Conservation (phyloP, 2,113 vertebrate genomes). For the Bufo bufo region DNA sequence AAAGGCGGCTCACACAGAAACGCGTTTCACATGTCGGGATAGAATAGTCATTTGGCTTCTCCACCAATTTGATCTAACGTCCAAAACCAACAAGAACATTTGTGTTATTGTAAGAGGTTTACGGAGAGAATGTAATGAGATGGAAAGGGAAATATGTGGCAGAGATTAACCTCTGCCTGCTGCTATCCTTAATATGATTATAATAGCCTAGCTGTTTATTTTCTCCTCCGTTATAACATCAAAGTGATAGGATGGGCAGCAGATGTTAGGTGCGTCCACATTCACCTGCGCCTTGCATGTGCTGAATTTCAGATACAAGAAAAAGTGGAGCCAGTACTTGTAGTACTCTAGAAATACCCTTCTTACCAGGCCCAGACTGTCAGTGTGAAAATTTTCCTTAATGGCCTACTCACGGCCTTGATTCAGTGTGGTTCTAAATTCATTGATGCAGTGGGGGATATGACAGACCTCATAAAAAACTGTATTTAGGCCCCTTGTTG, state of each 20-base stretch:
- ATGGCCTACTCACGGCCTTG: too few relatives aligned
- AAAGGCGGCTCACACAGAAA: background rate
- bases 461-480: too few relatives aligned
- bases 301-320: background rate
- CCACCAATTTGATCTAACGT: constrained; percentile 11
- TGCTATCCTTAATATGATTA: background rate
- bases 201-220: background rate
- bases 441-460: too few relatives aligned
- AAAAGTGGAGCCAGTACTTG: background rate
- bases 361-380: background rate
- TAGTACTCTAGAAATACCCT: background rate
- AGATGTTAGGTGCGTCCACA: background rate
- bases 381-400: background rate
- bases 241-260: background rate
- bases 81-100: constrained; percentile 36
- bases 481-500: too few relatives aligned
- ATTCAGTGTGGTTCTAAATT: too few relatives aligned
- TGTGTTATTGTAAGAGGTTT: constrained; percentile 33
- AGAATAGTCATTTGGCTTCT: background rate
- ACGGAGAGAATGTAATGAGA: background rate
- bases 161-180: background rate
- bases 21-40: background rate
- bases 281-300: background rate
- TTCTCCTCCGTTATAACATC: background rate
- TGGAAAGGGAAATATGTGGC: background rate